Conservation (phyloP, 2,113 vertebrate species). For the Nyctereutes procyonoides region DNA sequence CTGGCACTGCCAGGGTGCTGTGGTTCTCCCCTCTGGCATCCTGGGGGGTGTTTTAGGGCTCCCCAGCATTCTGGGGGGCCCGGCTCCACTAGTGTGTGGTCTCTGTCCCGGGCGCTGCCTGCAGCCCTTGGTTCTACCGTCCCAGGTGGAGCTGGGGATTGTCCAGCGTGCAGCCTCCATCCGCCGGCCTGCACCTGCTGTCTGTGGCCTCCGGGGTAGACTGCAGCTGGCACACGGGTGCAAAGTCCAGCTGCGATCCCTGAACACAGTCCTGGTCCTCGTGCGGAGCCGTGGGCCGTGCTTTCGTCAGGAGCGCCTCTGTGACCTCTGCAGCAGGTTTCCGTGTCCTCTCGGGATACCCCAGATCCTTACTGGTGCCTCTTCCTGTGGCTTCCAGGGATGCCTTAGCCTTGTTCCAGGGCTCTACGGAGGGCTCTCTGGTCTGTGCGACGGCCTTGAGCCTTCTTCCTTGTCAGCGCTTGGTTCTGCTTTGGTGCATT, state of each 20-base stretch:
- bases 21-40: too few species aligned
- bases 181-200: too few species aligned
- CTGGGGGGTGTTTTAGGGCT: too few species aligned
- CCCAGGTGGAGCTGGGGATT: too few species aligned
- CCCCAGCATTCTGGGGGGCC: background rate
- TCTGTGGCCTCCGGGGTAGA: background rate
- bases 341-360: background rate
- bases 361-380: background rate
- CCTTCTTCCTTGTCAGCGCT: too few species aligned
- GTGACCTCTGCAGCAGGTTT: background rate
- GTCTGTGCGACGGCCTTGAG: fast-evolving
- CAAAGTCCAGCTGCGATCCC: background rate
- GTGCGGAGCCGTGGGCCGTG: background rate
- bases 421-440: background rate
- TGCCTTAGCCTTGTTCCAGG: background rate
- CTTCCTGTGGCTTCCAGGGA: background rate
- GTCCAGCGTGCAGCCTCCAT: background rate
- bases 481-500: background rate
- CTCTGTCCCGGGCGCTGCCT: background rate
- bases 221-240: too few species aligned
- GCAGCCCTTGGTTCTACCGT: background rate
- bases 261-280: background rate
- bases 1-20: too few species aligned
- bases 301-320: background rate
- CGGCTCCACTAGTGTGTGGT: background rate